Percentiles rank a stretch among this genome's conserved stretches.
Conservation (phyloP, 2,888 invertebrate genomes). For the Eupithecia insigniata region DNA sequence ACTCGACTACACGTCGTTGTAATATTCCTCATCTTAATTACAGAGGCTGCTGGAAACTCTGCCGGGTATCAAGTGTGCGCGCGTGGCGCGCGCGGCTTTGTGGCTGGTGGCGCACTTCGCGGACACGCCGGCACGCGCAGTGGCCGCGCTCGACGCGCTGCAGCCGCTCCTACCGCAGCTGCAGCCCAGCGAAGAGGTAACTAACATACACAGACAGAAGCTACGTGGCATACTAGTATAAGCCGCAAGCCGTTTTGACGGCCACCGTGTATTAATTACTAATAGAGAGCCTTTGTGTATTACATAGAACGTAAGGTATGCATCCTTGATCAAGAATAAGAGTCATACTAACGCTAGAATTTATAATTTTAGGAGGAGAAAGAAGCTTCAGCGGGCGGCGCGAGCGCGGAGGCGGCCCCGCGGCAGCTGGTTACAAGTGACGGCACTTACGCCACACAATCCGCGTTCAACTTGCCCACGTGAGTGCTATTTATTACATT, state of each 20-base stretch:
- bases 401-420: conserved; percentile 51
- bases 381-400: conserved; percentile 12
- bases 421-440: conserved; percentile 97
- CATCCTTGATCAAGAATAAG: too few species aligned
- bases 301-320: neutral
- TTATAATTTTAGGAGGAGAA: conserved; percentile 13
- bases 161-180: conserved; percentile 60
- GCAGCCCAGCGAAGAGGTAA: neutral
- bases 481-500: conserved; percentile 68
- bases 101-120: conserved; percentile 99
- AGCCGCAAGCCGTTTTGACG: neutral
- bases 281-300: neutral
- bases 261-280: too few species aligned
- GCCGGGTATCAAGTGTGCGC: conserved; percentile 92
- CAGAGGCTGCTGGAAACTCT: conserved; percentile 91
- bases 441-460: conserved; percentile 99
- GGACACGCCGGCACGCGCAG: conserved; percentile 89
- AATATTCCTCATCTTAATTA: neutral
- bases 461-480: conserved; percentile 94
- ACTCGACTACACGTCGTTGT: neutral
- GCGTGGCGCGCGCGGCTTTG: conserved; percentile 95
- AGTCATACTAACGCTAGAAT: neutral
- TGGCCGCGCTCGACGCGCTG: conserved; percentile 91
- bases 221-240: neutral
- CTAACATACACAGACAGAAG: neutral